Conservation (phyloP, 2,113 vertebrate genomes). For the Mustelus asterias region DNA sequence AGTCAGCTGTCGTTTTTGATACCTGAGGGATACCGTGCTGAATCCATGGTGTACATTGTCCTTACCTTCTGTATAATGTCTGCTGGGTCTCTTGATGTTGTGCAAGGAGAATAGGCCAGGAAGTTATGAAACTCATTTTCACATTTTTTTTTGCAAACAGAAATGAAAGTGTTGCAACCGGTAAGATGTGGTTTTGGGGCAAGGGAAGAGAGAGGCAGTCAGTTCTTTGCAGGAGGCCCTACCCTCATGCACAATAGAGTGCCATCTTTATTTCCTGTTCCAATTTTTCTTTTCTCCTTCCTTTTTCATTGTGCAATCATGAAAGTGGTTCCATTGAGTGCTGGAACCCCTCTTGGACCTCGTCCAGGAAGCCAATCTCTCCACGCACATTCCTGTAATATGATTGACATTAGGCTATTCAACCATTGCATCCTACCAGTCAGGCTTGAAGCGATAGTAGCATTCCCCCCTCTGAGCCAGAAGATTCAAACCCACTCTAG, state of each 20-base stretch:
- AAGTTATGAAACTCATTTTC: neutral
- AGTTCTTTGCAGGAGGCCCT: neutral
- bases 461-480: neutral
- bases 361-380: neutral
- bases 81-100: neutral
- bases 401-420: neutral
- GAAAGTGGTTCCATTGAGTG: neutral
- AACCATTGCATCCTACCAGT: neutral
- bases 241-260: neutral
- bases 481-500: neutral
- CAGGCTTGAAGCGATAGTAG: neutral
- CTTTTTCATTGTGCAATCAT: neutral
- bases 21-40: neutral
- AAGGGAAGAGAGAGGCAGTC: neutral
- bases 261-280: neutral
- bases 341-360: neutral
- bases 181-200: neutral
- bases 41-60: neutral
- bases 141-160: neutral
- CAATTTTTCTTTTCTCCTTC: neutral
- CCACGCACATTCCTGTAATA: neutral
- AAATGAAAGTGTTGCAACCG: conserved; percentile 14
- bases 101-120: neutral
- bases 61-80: neutral
- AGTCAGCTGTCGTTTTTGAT: neutral